Conservation (phyloP, 2,797 vertebrate species). For the Acropternis orthonyx region DNA sequence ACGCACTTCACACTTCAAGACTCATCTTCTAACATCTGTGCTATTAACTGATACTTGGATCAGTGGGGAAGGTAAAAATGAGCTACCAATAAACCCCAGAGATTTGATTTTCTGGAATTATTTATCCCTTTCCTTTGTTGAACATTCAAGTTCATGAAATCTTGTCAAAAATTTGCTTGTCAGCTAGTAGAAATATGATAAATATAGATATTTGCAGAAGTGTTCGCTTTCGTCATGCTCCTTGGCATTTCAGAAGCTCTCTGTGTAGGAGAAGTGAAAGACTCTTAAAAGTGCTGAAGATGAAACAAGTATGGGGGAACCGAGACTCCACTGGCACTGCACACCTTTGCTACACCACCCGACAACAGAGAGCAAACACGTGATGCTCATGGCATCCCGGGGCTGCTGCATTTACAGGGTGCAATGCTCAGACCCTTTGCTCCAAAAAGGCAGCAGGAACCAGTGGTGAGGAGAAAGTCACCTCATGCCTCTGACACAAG, state of each 20-base stretch:
- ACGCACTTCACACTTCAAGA: not conserved
- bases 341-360: rapidly evolving
- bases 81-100: not conserved
- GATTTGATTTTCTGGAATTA: not conserved
- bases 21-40: not conserved
- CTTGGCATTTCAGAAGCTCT: not conserved
- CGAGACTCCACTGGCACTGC: rapidly evolving
- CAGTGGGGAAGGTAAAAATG: not conserved
- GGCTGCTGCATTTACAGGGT: not conserved
- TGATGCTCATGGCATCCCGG: rapidly evolving
- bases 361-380: rapidly evolving
- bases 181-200: not conserved
- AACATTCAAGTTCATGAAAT: not conserved
- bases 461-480: not conserved
- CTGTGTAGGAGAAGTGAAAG: not conserved
- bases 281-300: not conserved
- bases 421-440: not conserved
- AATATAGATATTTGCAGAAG: not conserved
- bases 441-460: not conserved
- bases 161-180: not conserved
- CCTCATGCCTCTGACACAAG: not conserved
- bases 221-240: not conserved
- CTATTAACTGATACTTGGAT: not conserved
- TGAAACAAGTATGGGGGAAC: not conserved
- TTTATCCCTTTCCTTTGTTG: not conserved